A percentile compares a stretch with the other conserved stretches of the same genome.
phyloP scores from a whole-genome alignment of 2,113 vertebrate genomes.

The Anoura caudifer region DNA sequence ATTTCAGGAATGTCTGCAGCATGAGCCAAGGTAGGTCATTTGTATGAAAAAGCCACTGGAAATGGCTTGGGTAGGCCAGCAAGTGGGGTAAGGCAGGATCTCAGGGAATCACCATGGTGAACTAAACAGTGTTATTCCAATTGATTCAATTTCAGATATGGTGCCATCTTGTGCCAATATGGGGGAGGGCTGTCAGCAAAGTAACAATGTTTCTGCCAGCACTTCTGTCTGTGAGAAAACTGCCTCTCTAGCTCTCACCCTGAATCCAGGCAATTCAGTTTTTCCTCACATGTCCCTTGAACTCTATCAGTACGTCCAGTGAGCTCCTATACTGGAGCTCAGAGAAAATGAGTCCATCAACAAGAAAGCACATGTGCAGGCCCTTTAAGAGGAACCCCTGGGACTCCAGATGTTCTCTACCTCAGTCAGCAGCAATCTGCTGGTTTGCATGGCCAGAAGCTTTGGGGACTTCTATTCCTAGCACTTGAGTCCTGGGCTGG shows the following conservation, averaged over 20 bases:
- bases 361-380: background rate
- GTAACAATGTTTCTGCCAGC: background rate
- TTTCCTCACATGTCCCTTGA: background rate
- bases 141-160: background rate
- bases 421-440: background rate
- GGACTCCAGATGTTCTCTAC: background rate
- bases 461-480: background rate
- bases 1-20: background rate
- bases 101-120: background rate
- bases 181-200: background rate
- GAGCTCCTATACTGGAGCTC: background rate
- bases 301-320: background rate
- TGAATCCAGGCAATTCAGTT: background rate
- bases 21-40: background rate
- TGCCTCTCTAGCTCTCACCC: background rate
- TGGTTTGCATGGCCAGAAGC: background rate
- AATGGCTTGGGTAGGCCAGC: background rate
- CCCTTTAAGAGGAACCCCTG: background rate
- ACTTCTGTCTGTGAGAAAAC: background rate
- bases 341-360: background rate
- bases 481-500: background rate
- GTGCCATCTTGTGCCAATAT: background rate
- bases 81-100: background rate
- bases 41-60: background rate
- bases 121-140: background rate